These are phyloP conservation scores for Augochlorella aurata DNA, from an alignment of 2,888 invertebrate species.

Conservation along the genomic window DNA sequence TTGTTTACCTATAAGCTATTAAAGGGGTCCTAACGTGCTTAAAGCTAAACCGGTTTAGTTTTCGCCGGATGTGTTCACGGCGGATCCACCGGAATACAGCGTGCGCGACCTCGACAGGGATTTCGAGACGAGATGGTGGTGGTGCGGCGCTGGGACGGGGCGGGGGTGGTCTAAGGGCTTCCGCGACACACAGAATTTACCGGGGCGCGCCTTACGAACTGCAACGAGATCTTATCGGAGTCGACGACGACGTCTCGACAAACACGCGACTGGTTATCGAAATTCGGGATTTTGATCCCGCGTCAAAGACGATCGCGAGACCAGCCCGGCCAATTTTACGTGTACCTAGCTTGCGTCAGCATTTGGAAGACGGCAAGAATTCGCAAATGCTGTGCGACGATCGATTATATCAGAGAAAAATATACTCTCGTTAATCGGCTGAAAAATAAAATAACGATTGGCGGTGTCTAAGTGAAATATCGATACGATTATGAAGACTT, in stretches of 20 bases:
- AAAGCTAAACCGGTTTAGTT: slow-evolving; percentile 82
- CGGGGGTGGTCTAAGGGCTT: slow-evolving; percentile 16
- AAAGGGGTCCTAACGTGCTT: slow-evolving; percentile 81
- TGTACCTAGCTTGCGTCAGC: neutral
- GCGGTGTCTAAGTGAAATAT: too few relatives aligned
- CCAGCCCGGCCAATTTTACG: slow-evolving; percentile 19
- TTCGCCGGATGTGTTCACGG: slow-evolving; percentile 79
- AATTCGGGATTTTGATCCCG: slow-evolving; percentile 50
- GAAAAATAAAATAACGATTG: too few relatives aligned
- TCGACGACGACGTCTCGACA: slow-evolving; percentile 53
- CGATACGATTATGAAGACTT: too few relatives aligned
- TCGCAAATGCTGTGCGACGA: too few relatives aligned
- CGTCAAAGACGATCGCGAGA: slow-evolving; percentile 25
- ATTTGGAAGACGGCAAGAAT: too few relatives aligned
- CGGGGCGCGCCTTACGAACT: slow-evolving; percentile 44
- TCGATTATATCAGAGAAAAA: too few relatives aligned
- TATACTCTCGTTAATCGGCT: too few relatives aligned
- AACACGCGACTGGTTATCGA: slow-evolving; percentile 69
- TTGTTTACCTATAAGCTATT: slow-evolving; percentile 82
- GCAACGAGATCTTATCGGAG: slow-evolving; percentile 59
- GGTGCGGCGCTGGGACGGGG: slow-evolving; percentile 23
- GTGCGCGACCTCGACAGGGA: slow-evolving; percentile 60
- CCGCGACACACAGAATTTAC: slow-evolving; percentile 59
- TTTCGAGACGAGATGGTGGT: slow-evolving; percentile 47
- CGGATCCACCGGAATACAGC: slow-evolving; percentile 74